Conservation (phyloP, 2,797 vertebrate species). For the Chanos chanos region DNA sequence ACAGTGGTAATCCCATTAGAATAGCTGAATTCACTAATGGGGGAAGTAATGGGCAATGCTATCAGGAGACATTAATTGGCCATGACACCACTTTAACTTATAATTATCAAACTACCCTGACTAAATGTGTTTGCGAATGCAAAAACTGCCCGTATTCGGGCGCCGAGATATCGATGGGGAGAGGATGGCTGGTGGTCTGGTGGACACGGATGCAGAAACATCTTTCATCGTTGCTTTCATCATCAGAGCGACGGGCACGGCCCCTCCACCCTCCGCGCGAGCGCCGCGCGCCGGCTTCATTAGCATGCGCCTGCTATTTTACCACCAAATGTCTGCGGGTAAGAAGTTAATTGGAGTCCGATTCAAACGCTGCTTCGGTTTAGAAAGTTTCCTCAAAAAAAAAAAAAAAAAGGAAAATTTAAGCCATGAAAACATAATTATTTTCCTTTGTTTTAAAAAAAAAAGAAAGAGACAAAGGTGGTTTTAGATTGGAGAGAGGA, state of each 20-base stretch:
- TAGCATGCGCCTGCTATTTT: constrained; percentile 75
- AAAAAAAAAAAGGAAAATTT: constrained; percentile 51
- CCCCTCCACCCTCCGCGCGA: constrained; percentile 53
- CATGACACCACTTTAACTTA: constrained; percentile 98
- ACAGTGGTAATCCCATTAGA: constrained; percentile 99
- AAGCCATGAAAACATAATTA: constrained; percentile 58
- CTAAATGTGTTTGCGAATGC: constrained; percentile 93
- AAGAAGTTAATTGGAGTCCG: constrained; percentile 79
- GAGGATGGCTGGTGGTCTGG: constrained; percentile 56
- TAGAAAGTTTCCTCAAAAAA: constrained; percentile 67
- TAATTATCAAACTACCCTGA: constrained; percentile 98
- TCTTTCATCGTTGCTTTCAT: constrained; percentile 75
- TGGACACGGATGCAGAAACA: constrained; percentile 61
- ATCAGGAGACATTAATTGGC: constrained; percentile 99
- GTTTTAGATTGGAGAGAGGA: constrained; percentile 6
- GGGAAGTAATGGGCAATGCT: constrained; percentile 99
- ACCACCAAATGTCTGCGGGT: constrained; percentile 72
- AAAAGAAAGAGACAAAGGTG: constrained; percentile 15
- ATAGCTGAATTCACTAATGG: constrained; percentile 99
- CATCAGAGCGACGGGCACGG: constrained; percentile 70
- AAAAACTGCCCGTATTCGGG: constrained; percentile 36
- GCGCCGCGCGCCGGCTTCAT: constrained; percentile 65
- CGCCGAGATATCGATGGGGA: constrained; percentile 25
- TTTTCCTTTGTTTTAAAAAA: not conserved
- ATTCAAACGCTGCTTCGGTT: constrained; percentile 76